Base-by-base conservation (phyloP, 2,113 vertebrate genomes). In the Oryzias curvinotus region DNA sequence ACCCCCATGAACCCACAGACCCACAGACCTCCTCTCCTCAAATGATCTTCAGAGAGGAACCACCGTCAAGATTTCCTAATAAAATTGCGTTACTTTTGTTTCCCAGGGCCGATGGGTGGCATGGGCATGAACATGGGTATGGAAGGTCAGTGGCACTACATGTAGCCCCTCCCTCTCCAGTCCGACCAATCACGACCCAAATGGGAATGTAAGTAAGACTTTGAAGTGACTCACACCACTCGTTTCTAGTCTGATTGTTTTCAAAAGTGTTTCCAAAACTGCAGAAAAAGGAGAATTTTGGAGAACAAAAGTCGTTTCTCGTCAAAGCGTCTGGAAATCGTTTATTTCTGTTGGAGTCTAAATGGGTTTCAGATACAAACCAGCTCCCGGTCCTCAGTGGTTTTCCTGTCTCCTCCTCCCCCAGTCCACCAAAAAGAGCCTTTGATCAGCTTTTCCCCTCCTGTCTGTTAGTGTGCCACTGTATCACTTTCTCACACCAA, bases 111-210 rank as follows among this genome's bases (percentile, higher is more conserved):
- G 90, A 99, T 99, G 96, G 95, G 95, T 94, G 97, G 96, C 90
- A 98, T 99, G 96, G 95, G 96, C 89, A 99, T 99, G 97, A 99
- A 99, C 94, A 98, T 99, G 96, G 96, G 96, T 87, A 99, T 99
- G 97, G 97, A 99, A 93, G 96, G 97, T 93, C 97, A 99, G 90
- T 99, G 97, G 97, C 97, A 99, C 95, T 98, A 99, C 95, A 99
- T 99, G 97, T 99, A 98, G 98, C 94, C 94, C 93, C 92, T 91
- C 92, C 90, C 92, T 91, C 92, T 89, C 92, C 93, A 94, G 93
- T 70, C 91, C 92, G 92, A 93, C 94, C 94, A 94, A 94, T 96
- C 93, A 93, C 95, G 96, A 95, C 95, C 94, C 94, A 92, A 75
- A 94, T 93, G 95, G 92, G 94, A 94, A 96, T 69, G 97, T 99